These are phyloP conservation scores for Delia radicum DNA, from an alignment of 1,140 invertebrate genomes.

Conservation along the genomic window DNA sequence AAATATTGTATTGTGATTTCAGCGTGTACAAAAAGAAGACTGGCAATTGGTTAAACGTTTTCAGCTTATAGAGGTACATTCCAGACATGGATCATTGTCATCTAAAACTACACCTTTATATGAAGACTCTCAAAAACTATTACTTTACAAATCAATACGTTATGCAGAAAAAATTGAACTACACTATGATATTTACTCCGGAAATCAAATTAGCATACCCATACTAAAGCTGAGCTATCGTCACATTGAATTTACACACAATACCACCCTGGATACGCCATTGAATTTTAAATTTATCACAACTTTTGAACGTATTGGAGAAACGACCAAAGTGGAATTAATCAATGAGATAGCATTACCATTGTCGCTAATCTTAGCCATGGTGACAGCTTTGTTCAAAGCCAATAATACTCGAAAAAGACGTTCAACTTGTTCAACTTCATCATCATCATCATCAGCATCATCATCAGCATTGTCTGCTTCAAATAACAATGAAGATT, in stretches of 20 bases:
- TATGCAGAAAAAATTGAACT: slow-evolving; percentile 43
- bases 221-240: slow-evolving; percentile 43
- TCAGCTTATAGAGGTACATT: slow-evolving; percentile 64
- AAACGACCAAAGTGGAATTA: slow-evolving; percentile 24
- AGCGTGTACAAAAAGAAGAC: slow-evolving; percentile 57
- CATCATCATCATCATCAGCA: not conserved
- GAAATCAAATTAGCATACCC: slow-evolving; percentile 42
- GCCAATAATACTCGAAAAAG: slow-evolving; percentile 41
- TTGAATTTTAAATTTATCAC: slow-evolving; percentile 41
- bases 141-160: slow-evolving; percentile 39
- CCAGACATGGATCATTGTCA: slow-evolving; percentile 27
- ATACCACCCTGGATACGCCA: slow-evolving; percentile 32
- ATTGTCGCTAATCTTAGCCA: slow-evolving; percentile 36
- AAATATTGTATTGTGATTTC: slow-evolving; percentile 19
- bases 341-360: slow-evolving; percentile 30
- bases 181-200: slow-evolving; percentile 38
- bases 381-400: slow-evolving; percentile 37
- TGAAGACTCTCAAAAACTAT: slow-evolving; percentile 46
- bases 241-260: slow-evolving; percentile 37
- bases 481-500: slow-evolving; percentile 28
- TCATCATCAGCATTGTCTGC: not conserved
- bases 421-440: slow-evolving; percentile 7
- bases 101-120: slow-evolving; percentile 33
- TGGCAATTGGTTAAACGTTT: slow-evolving; percentile 69
- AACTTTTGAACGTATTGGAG: slow-evolving; percentile 29